Conservation (phyloP, 2,888 invertebrate species). For the Watsonalla binaria region DNA sequence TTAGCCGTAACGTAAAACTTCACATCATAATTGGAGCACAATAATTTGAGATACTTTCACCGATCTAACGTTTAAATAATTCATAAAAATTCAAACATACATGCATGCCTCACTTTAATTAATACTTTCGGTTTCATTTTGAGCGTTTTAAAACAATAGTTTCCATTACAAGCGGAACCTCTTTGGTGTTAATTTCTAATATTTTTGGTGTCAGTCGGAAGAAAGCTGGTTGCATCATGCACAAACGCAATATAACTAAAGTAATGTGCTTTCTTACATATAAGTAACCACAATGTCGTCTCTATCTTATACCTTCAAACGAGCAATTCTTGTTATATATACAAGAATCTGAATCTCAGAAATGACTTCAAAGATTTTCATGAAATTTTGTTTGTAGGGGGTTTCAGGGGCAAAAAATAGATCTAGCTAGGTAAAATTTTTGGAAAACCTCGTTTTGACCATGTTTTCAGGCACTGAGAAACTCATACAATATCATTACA, state of each 20-base stretch:
- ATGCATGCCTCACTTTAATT: slow-evolving; percentile 41
- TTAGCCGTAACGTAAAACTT: slow-evolving; percentile 47
- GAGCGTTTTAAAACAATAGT: slow-evolving; percentile 36
- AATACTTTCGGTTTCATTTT: slow-evolving; percentile 58
- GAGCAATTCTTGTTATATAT: neutral
- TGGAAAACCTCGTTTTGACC: no score
- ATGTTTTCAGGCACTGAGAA: no score
- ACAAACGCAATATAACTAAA: neutral
- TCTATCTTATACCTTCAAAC: no score
- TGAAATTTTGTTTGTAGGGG: no score
- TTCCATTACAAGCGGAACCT: slow-evolving; percentile 15
- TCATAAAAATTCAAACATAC: slow-evolving; percentile 51
- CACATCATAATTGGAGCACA: slow-evolving; percentile 67
- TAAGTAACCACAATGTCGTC: neutral
- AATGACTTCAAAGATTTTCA: no score
- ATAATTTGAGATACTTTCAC: slow-evolving; percentile 70
- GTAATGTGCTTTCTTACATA: neutral
- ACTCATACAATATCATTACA: no score
- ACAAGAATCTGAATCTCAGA: no score
- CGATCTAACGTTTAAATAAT: slow-evolving; percentile 47
- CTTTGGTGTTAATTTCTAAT: slow-evolving; percentile 4
- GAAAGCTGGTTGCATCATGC: slow-evolving; percentile 2
- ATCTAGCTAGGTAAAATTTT: no score
- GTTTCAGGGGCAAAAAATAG: no score
- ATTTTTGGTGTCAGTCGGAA: slow-evolving; percentile 2